Evolutionary conservation across 2,888 invertebrate genomes (phyloP).

Genomic region (Nomada ruficornis): DNA sequence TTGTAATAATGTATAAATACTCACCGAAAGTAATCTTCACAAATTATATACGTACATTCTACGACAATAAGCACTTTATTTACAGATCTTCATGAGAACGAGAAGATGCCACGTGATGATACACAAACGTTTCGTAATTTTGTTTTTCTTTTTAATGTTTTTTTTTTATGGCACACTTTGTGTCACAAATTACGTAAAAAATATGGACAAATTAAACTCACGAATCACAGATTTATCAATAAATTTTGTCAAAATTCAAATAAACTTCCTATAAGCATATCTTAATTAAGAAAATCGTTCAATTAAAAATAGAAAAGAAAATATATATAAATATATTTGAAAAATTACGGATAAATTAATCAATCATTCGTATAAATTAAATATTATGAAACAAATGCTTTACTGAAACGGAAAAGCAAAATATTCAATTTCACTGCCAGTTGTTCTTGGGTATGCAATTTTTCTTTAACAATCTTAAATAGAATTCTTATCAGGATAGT

Average conservation of each 20-base stretch:
- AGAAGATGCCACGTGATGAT: slow-evolving; percentile 50
- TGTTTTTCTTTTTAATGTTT: not conserved
- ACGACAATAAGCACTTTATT: slow-evolving; percentile 55
- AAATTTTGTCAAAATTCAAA: slow-evolving; percentile 49
- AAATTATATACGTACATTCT: slow-evolving; percentile 53
- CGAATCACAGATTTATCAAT: slow-evolving; percentile 35
- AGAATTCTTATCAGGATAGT: slow-evolving; percentile 29
- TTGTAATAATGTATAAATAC: slow-evolving; percentile 56
- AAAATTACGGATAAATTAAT: slow-evolving; percentile 3
- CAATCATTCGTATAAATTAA: not conserved
- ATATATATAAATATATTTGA: slow-evolving; percentile 10
- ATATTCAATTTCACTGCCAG: slow-evolving; percentile 2
- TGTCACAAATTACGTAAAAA: slow-evolving; percentile 46
- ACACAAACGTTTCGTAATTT: slow-evolving; percentile 40
- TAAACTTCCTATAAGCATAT: slow-evolving; percentile 17
- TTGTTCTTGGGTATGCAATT: not conserved
- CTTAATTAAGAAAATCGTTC: slow-evolving; percentile 19
- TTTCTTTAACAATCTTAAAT: not conserved
- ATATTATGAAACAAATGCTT: slow-evolving; percentile 10
- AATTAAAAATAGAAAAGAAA: not conserved
- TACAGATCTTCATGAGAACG: slow-evolving; percentile 44
- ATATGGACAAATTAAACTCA: slow-evolving; percentile 36
- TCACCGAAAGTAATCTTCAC: slow-evolving; percentile 56
- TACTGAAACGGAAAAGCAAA: slow-evolving; percentile 14
- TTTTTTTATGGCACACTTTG: slow-evolving; percentile 25